Conservation (phyloP, 2,888 invertebrate genomes). For the Tribolium freemani region DNA sequence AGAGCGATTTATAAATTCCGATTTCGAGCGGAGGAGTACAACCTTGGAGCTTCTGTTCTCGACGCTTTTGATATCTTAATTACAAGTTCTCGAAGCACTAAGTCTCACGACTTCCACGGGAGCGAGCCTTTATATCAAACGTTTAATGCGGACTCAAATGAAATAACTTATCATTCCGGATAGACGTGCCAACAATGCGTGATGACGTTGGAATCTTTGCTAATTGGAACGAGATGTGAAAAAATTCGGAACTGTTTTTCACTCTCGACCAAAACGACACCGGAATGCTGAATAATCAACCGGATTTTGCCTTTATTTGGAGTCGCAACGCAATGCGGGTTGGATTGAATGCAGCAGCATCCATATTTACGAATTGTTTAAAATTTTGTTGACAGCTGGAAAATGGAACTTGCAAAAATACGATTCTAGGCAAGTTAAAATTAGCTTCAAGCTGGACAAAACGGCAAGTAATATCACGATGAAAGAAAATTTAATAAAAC, state of each 20-base stretch:
- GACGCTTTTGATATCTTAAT: slow-evolving; percentile 36
- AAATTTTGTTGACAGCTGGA: background rate
- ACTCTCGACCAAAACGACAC: no score
- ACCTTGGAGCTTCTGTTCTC: slow-evolving; percentile 7
- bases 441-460: background rate
- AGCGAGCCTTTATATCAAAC: slow-evolving; percentile 31
- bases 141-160: slow-evolving; percentile 33
- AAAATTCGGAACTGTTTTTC: no score
- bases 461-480: background rate
- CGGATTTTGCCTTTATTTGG: background rate
- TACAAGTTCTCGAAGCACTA: slow-evolving; percentile 35
- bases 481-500: background rate
- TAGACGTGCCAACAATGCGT: slow-evolving; percentile 30
- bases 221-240: slow-evolving; percentile 22
- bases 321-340: background rate
- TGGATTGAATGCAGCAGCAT: background rate
- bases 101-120: slow-evolving; percentile 36
- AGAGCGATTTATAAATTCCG: background rate
- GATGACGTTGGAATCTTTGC: slow-evolving; percentile 29
- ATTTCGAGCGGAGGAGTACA: slow-evolving; percentile 16
- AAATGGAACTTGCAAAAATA: background rate
- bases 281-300: no score
- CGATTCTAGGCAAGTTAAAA: background rate
- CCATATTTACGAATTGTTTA: background rate
- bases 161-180: slow-evolving; percentile 37